Evolutionary conservation across 1,140 invertebrate species (phyloP).

Genomic region (Papilio aristodemus): DNA sequence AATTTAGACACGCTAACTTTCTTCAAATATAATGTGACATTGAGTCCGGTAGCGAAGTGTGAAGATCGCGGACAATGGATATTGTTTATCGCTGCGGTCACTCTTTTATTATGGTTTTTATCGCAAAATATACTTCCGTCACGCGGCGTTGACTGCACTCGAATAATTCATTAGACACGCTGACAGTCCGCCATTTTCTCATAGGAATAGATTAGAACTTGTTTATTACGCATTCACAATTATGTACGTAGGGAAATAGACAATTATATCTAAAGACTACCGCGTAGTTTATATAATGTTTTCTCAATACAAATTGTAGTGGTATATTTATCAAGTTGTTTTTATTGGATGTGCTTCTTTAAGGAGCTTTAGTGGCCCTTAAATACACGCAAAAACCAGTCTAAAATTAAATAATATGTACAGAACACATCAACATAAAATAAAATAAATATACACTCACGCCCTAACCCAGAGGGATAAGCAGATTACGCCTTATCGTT

Average conservation of each 20-base stretch:
- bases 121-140: constrained; percentile 45
- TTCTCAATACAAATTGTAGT: no score
- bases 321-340: no score
- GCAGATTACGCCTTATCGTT: no score
- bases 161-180: constrained; percentile 39
- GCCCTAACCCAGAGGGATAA: no score
- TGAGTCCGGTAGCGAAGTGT: constrained; percentile 54
- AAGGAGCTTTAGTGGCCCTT: no score
- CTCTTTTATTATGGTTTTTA: constrained; percentile 44
- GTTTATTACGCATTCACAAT: constrained; percentile 24
- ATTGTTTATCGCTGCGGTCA: constrained; percentile 32
- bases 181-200: constrained; percentile 24
- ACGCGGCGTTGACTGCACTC: constrained; percentile 43
- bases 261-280: constrained; percentile 18
- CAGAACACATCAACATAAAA: no score
- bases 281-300: neutral
- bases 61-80: constrained; percentile 50
- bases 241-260: constrained; percentile 9
- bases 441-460: no score
- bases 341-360: no score
- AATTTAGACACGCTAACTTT: constrained; percentile 13
- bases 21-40: constrained; percentile 40
- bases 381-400: no score
- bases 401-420: no score
- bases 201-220: constrained; percentile 22